These are phyloP conservation scores for Gnatocerus cornutus DNA, from an alignment of 2,888 invertebrate genomes.

Conservation along the genomic window DNA sequence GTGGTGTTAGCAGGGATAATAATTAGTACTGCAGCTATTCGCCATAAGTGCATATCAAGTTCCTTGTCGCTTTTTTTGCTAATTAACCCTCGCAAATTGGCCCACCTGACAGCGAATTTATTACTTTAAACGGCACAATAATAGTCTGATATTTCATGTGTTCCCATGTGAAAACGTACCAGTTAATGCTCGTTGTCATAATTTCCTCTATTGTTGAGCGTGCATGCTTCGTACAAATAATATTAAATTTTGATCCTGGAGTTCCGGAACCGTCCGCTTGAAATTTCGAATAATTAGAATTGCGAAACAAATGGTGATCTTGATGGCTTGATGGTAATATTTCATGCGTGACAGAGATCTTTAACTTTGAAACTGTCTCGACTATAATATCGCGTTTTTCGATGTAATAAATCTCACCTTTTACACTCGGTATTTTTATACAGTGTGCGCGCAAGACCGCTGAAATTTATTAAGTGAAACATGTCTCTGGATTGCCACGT, in stretches of 20 bases:
- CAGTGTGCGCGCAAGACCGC: slow-evolving; percentile 19
- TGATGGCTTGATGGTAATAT: slow-evolving; percentile 29
- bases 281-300: slow-evolving; percentile 22
- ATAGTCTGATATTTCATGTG: slow-evolving; percentile 13
- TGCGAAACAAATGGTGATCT: slow-evolving; percentile 20
- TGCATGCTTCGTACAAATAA: slow-evolving; percentile 12
- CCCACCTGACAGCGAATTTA: slow-evolving; percentile 29
- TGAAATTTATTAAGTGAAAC: slow-evolving; percentile 36
- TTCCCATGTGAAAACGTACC: slow-evolving; percentile 14
- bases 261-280: background rate
- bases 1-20: slow-evolving; percentile 20
- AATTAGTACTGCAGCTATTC: slow-evolving; percentile 20
- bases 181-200: slow-evolving; percentile 24
- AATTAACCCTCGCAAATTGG: slow-evolving; percentile 23
- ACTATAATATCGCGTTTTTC: slow-evolving; percentile 38
- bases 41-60: slow-evolving; percentile 28
- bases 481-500: slow-evolving; percentile 26
- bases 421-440: slow-evolving; percentile 36
- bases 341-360: slow-evolving; percentile 42
- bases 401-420: slow-evolving; percentile 39
- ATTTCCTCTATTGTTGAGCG: background rate
- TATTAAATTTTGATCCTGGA: background rate
- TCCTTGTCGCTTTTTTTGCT: slow-evolving; percentile 14
- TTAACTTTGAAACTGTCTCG: slow-evolving; percentile 31
- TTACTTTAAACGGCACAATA: slow-evolving; percentile 25